Evolutionary conservation across 2,888 invertebrate species (phyloP), one percentile per base, ranked within the genome.

Genomic region (Scaptomyza tumidula): DNA sequence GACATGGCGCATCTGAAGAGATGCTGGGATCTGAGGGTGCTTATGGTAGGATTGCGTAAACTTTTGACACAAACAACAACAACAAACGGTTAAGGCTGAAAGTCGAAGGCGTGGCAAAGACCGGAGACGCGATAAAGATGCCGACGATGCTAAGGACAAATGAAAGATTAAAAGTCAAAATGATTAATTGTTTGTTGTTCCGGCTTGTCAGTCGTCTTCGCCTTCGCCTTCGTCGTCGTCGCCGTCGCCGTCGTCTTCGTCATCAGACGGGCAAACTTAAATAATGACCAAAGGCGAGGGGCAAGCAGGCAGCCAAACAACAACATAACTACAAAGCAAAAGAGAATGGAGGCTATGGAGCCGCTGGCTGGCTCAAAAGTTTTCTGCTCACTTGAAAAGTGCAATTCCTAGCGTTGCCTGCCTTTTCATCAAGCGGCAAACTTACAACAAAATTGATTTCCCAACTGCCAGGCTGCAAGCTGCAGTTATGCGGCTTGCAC

Each of bases 91-190:
- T 48, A 62, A 46, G 45, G 45, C 56, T 63, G 48, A 68, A 65
- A 68, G 61, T 50, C 50, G 35, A 55, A 63, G 69, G 72, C 72
- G 69, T 70, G 65, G 78, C 71, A 53, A 71, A 63, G 67, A 44
- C 45, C 59, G 57, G 55, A 73, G 70, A 72, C 66, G 74, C 78
- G 77, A 78, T 78, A 78, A 78, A 78, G 78, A 75, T 69, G 69
- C 74, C 55, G 74, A 68, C 77, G 41, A 41, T 41, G 70, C 57
- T 71, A 63, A 70, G 78, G 80, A 80, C 80, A 80, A 80, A 80
- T 80, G 80, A 78, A 80, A 80, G 80, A 80, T 80, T 80, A 80
- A 80, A 80, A 80, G 80, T 78, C 80, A 78, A 78, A 80, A 80
- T 80, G 80, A 80, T 80, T 80, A 80, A 80, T 80, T 80, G 71